phyloP scores from a whole-genome alignment of 2,113 vertebrate species.

The Phylloscopus whistleri region DNA sequence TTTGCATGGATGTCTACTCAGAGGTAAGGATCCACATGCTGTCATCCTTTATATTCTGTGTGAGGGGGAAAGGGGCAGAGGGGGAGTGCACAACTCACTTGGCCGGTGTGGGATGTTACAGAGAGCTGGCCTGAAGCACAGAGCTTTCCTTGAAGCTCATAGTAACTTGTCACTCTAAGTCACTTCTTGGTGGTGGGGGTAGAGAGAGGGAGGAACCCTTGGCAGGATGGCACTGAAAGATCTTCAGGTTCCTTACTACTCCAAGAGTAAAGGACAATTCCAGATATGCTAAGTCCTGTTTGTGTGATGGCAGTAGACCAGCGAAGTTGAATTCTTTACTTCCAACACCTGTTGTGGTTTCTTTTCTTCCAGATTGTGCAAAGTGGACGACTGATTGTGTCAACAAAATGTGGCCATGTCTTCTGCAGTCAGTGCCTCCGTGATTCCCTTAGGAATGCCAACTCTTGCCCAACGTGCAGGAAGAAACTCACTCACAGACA shows the following conservation, averaged over 20 bases:
- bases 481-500: slow-evolving; percentile 90
- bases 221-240: not conserved
- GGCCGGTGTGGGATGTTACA: not conserved
- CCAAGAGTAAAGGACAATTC: not conserved
- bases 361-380: slow-evolving; percentile 83
- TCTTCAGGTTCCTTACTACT: not conserved
- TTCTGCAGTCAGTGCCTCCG: slow-evolving; percentile 96
- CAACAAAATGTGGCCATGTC: slow-evolving; percentile 92
- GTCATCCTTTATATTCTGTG: not conserved
- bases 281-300: not conserved
- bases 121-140: not conserved
- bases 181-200: not conserved
- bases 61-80: not conserved
- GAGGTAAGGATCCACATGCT: not conserved
- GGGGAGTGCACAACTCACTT: not conserved
- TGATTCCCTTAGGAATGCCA: slow-evolving; percentile 84
- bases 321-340: not conserved
- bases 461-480: slow-evolving; percentile 91
- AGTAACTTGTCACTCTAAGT: not conserved
- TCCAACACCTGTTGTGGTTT: not conserved
- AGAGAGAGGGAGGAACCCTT: not conserved
- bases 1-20: slow-evolving; percentile 23
- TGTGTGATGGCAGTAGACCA: not conserved
- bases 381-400: slow-evolving; percentile 88
- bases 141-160: not conserved